Evolutionary conservation across 2,888 invertebrate genomes (phyloP), one percentile per base, ranked within the genome.

Genomic region (Ptilodon capucinus): DNA sequence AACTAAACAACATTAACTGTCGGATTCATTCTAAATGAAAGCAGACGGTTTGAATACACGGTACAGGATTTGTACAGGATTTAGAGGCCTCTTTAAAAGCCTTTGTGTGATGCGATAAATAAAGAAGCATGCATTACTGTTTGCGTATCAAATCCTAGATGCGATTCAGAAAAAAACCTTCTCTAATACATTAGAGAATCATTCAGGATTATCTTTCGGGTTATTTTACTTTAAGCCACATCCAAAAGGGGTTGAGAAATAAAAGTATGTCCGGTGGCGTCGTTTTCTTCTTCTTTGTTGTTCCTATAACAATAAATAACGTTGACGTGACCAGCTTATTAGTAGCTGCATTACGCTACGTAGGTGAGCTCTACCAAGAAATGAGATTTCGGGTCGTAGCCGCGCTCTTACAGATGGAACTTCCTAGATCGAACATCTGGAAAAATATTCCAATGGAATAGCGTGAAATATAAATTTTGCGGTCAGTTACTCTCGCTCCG

Each of bases 251-350:
- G 66, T 74, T 62, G 64, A 69, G 60, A 69, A 43, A 71, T 79
- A 76, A 81, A 82, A 78, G n/a, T 75, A 74, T 71, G 76, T 73
- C 74, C 67, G 69, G 64, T 63, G 66, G 62, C 67, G 70, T 66
- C 68, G 74, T 72, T 79, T 80, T 81, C 76, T 82, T 81, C 74
- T 79, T 79, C 75, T 76, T 75, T 80, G 76, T 77, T 81, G 74
- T 81, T 80, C 78, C 84, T 73, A 82, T 81, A 85, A 84, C 82
- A 84, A 88, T 87, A 88, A 88, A 88, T 87, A 86, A 86, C 71
- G 73, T 68, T 81, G 81, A 87, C 89, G 87, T 87, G 88, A 88
- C 86, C 81, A 56, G 89, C 78, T 83, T 90, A 84, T 87, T 88
- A 86, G 84, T 84, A 54, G 81, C 78, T 79, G 79, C 77, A 84